Conservation (phyloP, 2,888 invertebrate species). For the Cantharis lateralis region DNA sequence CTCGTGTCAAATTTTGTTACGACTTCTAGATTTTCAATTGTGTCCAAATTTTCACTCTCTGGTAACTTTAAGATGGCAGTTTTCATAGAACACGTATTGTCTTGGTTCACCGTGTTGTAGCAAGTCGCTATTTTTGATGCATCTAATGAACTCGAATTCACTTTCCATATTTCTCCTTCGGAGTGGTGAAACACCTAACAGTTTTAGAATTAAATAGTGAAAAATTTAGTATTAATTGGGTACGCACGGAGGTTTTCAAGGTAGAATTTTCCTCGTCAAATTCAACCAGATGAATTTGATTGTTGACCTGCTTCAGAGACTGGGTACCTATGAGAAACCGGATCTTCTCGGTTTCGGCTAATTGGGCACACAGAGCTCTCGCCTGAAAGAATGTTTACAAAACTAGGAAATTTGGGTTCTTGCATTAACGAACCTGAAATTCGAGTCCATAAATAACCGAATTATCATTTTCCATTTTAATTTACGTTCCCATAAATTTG, state of each 20-base stretch:
- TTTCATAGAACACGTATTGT: constrained; percentile 64
- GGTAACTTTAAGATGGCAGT: constrained; percentile 67
- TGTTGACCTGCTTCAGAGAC: constrained; percentile 84
- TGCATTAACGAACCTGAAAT: constrained; percentile 71
- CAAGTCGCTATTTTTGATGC: constrained; percentile 78
- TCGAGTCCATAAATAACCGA: constrained; percentile 92
- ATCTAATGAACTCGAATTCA: constrained; percentile 85
- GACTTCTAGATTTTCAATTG: constrained; percentile 57
- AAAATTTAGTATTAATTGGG: neutral
- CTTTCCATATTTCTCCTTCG: constrained; percentile 93
- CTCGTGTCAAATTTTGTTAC: constrained; percentile 56
- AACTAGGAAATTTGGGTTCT: neutral
- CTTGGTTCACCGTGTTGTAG: constrained; percentile 80
- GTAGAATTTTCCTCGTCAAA: constrained; percentile 89
- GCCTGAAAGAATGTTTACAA: constrained; percentile 64
- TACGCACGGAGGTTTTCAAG: constrained; percentile 74
- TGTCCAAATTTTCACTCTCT: constrained; percentile 56
- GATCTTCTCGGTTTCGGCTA: constrained; percentile 86
- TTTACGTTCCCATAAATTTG: neutral
- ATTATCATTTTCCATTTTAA: constrained; percentile 76
- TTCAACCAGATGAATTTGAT: constrained; percentile 93
- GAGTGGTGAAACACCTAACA: constrained; percentile 81
- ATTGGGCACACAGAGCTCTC: constrained; percentile 82
- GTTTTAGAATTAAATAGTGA: neutral
- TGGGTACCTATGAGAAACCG: constrained; percentile 96